A percentile compares a stretch with the other conserved stretches of the same genome.
Conservation (phyloP, 2,797 vertebrate species). For the Spinibarbus caldwelli region DNA sequence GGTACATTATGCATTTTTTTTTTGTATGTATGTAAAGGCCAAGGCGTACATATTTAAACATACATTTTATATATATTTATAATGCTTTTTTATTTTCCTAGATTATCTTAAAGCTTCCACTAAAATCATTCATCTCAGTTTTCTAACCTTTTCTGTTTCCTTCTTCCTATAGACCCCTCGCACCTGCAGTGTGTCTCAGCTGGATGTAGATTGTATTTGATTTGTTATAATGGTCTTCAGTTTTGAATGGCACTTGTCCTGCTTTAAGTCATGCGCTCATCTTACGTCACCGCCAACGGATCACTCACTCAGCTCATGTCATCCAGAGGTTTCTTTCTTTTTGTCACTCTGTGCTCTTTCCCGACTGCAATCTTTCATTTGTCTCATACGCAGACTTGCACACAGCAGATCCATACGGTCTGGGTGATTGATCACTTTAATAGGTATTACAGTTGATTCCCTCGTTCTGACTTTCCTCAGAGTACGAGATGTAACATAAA, state of each 20-base stretch:
- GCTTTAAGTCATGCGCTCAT: conserved; percentile 22
- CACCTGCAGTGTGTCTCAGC: conserved; percentile 13
- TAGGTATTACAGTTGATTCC: conserved; percentile 67
- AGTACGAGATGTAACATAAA: conserved; percentile 46
- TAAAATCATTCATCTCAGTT: background rate
- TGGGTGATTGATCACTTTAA: conserved; percentile 72
- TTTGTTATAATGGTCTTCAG: conserved; percentile 12
- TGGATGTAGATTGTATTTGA: conserved; percentile 30
- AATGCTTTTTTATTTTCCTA: background rate
- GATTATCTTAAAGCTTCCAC: background rate
- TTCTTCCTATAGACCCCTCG: background rate
- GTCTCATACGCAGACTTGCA: conserved; percentile 43
- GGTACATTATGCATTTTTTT: background rate
- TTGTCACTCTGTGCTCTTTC: background rate
- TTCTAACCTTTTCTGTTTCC: background rate
- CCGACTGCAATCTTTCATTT: conserved; percentile 14
- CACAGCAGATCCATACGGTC: conserved; percentile 46
- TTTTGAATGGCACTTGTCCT: background rate
- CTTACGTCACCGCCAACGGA: background rate
- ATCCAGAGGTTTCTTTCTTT: conserved; percentile 16
- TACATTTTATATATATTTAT: background rate
- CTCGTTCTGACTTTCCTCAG: conserved; percentile 40
- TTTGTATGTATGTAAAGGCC: background rate
- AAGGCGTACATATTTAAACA: background rate
- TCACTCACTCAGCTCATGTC: conserved; percentile 3